Evolutionary conservation across 2,797 vertebrate species (phyloP), one percentile per base, ranked within the genome.

Genomic region (Anguilla obscura): DNA sequence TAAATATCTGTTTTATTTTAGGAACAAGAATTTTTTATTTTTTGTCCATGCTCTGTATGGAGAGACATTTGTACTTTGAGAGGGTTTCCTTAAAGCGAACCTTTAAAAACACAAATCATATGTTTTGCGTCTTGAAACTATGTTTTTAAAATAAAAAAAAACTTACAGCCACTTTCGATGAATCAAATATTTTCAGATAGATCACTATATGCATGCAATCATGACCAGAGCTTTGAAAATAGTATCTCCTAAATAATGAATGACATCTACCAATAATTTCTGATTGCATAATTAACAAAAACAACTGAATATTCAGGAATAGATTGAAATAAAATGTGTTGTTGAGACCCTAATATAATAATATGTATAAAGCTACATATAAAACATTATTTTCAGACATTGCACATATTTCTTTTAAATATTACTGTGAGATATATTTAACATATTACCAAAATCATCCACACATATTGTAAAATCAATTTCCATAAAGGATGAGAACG

Each of bases 1-100:
- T 93, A 95, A 96, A 96, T 95, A 96, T 95, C 95, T 94, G 95
- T 92, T 95, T 95, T 95, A 94, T 95, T 96, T 96, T 96, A 95
- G 91, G 91, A 90, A 91, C 45, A 91, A 89, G 88, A 84, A 60
- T 74, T 90, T 91, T 90, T 80, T 71, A 3, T 27, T 63, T 69
- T 36, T 48, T 8, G 8, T 50, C 9, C 5, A 14, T 80, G 16
- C 82, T 80, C 69, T 54, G 54, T 90, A 92, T 92, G 91, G 87
- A 94, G 92, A 95, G 91, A 91, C 93, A 54, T 89, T 91, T 89
- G 88, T 91, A 87, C 89, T 86, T 89, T 54, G 80, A 79, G 86
- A 63, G 92, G 92, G 88, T 91, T 87, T 89, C 93, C 93, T 88
- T 91, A 90, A 91, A 92, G 85, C 60, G 56, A 92, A 92, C 90